Percentiles rank a stretch among this genome's conserved stretches.
Evolutionary conservation across 2,113 vertebrate species (phyloP).

Genomic region (Otolemur garnettii): DNA sequence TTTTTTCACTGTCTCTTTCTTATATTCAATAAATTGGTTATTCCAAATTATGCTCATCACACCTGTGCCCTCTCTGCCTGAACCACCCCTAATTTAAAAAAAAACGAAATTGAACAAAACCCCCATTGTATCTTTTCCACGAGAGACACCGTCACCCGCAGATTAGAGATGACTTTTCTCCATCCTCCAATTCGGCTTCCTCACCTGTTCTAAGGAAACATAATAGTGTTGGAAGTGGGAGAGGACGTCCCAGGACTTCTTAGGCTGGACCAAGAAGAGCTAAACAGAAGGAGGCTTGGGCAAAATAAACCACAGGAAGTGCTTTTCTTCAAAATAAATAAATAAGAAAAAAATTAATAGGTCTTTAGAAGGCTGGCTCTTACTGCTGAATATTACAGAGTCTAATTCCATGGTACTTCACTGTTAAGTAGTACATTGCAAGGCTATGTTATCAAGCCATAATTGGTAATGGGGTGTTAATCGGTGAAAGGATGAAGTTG

Average conservation of each 20-base stretch:
- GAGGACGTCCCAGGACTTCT: too few species aligned
- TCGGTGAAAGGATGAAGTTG: background rate
- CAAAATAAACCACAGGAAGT: background rate
- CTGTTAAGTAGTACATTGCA: background rate
- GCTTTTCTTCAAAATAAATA: background rate
- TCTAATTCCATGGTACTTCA: background rate
- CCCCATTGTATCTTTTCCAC: background rate
- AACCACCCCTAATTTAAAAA: background rate
- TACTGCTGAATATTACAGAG: background rate
- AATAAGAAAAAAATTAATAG: background rate
- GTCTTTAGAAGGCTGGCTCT: background rate
- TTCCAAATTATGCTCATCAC: background rate
- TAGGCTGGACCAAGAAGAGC: background rate
- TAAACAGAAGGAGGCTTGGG: background rate
- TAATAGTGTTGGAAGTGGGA: background rate
- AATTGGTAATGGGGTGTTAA: background rate
- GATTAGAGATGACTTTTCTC: background rate
- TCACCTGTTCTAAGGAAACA: background rate
- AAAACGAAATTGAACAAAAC: background rate
- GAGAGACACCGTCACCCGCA: background rate
- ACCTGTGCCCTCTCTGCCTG: rapidly evolving
- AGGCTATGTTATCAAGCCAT: too few species aligned
- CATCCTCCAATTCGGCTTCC: background rate
- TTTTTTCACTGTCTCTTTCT: too few species aligned
- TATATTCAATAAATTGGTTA: background rate